Base-by-base conservation (phyloP, 2,888 invertebrate species). In the Parelbella ahira region DNA sequence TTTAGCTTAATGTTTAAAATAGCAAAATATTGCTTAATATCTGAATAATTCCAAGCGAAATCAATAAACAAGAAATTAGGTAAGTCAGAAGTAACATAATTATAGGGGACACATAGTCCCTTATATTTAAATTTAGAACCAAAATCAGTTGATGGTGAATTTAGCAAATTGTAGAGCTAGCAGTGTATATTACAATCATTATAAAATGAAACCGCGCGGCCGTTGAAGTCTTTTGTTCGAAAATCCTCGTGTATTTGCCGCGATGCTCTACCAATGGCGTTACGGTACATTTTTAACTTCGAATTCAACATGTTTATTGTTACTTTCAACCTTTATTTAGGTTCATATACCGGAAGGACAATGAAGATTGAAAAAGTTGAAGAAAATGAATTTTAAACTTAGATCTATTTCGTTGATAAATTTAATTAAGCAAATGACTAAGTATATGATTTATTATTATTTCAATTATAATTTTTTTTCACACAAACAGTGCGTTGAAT, bases 151-250 rank as follows among this genome's bases (percentile, higher is more conserved):
- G 11, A 13, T 6, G 13, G 6, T 12, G 6, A n/a, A 25, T 12
- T 12, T 0, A 12, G n/a, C n/a, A n/a, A n/a, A n/a, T n/a, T n/a
- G n/a, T n/a, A n/a, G n/a, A n/a, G n/a, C n/a, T n/a, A n/a, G n/a
- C n/a, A n/a, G n/a, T n/a, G n/a, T n/a, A n/a, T n/a, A n/a, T n/a
- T n/a, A n/a, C n/a, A n/a, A n/a, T n/a, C n/a, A 8, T 32, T 18
- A 24, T 24, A 24, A 20, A 32, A 10, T 19, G n/a, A 15, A 32
- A 3, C n/a, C 13, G 41, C 41, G 33, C 41, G 41, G 44, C 63
- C 81, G 81, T 82, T 81, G 78, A 81, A 56, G 64, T 82, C 81
- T 79, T 81, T 79, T 67, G 44, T 53, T 50, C 37, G 33, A 5
- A 18, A 6, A 38, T 44, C 29, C 25, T 18, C 7, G 8, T 5